Conservation (phyloP, 2,797 vertebrate genomes). For the Eospalax fontanierii region DNA sequence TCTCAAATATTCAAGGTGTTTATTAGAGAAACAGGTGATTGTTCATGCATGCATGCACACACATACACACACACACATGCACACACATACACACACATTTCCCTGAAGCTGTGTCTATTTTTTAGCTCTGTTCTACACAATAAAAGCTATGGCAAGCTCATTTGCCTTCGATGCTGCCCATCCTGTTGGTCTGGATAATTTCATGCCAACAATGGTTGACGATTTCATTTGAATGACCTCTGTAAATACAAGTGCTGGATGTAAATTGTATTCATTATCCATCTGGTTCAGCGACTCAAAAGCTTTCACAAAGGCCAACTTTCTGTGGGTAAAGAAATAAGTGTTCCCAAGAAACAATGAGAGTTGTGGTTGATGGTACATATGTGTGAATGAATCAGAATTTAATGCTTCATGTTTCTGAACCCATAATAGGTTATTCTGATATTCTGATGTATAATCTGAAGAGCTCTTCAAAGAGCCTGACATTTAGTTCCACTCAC, state of each 20-base stretch:
- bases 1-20: neutral
- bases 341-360: neutral
- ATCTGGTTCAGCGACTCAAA: neutral
- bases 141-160: neutral
- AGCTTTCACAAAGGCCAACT: neutral
- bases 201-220: neutral
- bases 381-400: neutral
- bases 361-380: accelerated
- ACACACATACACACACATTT: neutral
- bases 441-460: neutral
- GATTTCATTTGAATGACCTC: neutral
- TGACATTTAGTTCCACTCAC: neutral
- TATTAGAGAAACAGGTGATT: neutral
- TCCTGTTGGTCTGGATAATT: neutral
- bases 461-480: neutral
- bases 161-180: neutral
- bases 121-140: neutral
- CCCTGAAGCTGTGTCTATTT: neutral
- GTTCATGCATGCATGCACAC: neutral
- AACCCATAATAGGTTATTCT: neutral
- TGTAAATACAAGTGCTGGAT: neutral
- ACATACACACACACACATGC: no score
- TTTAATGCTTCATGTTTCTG: neutral
- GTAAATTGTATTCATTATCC: neutral
- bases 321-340: neutral